These are phyloP conservation scores for Capromys pilorides DNA, from an alignment of 2,797 vertebrate species.

Conservation along the genomic window DNA sequence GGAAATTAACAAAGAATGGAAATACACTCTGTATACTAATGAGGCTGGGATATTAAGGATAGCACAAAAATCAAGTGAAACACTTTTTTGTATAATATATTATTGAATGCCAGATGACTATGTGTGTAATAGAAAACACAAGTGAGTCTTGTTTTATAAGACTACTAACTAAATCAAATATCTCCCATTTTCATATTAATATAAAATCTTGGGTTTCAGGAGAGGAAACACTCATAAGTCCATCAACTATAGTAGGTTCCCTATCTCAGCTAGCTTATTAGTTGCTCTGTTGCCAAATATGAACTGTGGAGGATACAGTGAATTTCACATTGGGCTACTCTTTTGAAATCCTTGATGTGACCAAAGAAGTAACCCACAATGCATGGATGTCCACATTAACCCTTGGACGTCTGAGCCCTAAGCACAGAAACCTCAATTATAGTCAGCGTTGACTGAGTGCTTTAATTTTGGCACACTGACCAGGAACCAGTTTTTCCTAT, in stretches of 20 bases:
- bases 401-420: not conserved
- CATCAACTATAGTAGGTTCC: not conserved
- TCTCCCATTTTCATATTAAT: not conserved
- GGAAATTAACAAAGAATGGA: too few species aligned
- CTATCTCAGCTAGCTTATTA: not conserved
- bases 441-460: not conserved
- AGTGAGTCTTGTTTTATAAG: not conserved
- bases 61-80: not conserved
- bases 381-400: not conserved
- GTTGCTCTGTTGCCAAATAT: not conserved
- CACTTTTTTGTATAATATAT: too few species aligned
- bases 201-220: not conserved
- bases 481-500: not conserved
- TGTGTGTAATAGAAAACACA: too few species aligned
- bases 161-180: not conserved
- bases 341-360: not conserved
- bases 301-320: not conserved
- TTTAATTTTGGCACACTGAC: not conserved
- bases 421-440: not conserved
- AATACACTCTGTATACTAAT: too few species aligned
- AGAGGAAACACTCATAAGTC: too few species aligned
- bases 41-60: too few species aligned
- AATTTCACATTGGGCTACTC: not conserved
- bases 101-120: too few species aligned
- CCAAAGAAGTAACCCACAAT: too few species aligned